Evolutionary conservation across 1,140 invertebrate species (phyloP).

Genomic region (Bilobella aurantiaca): DNA sequence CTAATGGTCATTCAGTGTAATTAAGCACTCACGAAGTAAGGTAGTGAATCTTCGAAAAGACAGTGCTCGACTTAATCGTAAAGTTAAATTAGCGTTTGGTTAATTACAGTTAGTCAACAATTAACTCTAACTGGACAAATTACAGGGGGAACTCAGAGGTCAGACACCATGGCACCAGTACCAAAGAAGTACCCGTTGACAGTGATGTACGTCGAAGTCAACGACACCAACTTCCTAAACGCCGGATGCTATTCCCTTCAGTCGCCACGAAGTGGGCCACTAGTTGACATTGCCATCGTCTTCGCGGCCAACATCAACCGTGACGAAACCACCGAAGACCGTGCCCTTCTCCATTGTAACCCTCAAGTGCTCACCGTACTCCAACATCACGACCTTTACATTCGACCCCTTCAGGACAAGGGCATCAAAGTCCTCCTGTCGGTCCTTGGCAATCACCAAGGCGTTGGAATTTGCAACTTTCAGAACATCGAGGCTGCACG

Average conservation of each 20-base stretch:
- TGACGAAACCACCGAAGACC: not conserved
- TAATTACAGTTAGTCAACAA: too few species aligned
- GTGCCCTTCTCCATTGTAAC: constrained; percentile 13
- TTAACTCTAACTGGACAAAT: too few species aligned
- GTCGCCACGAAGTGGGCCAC: not conserved
- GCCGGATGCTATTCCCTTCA: constrained; percentile 6
- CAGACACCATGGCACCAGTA: not conserved
- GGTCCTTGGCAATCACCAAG: constrained; percentile 18
- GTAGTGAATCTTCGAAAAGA: too few species aligned
- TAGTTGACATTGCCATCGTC: constrained; percentile 20
- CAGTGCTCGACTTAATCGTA: too few species aligned
- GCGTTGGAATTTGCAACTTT: constrained; percentile 19
- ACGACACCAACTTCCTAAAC: constrained; percentile 14
- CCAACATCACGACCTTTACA: not conserved
- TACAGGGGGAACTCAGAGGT: too few species aligned
- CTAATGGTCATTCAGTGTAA: too few species aligned
- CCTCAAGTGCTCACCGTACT: constrained; percentile 7
- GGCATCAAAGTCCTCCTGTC: constrained; percentile 20
- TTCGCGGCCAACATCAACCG: constrained; percentile 20
- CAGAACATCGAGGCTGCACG: not conserved
- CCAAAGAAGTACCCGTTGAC: not conserved
- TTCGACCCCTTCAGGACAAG: constrained; percentile 6
- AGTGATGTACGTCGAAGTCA: constrained; percentile 18
- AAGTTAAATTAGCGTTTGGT: too few species aligned
- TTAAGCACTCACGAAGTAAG: too few species aligned